Conservation (phyloP, 2,888 invertebrate species). For the Cyclophora albipunctata region DNA sequence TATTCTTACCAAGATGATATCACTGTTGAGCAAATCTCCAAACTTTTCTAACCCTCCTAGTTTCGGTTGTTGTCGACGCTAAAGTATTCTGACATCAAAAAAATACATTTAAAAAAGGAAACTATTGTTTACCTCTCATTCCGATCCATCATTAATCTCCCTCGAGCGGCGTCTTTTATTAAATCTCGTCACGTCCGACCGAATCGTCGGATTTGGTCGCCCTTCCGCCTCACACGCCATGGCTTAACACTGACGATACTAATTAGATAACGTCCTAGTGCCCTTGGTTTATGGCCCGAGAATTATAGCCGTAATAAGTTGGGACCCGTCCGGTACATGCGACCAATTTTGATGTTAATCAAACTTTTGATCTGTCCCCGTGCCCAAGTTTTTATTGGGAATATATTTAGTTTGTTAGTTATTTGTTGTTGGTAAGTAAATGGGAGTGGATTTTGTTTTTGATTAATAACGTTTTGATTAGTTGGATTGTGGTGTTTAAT, state of each 20-base stretch:
- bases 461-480: no score
- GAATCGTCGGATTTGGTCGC: conserved; percentile 28
- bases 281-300: conserved; percentile 33
- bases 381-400: conserved; percentile 29
- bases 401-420: conserved; percentile 10
- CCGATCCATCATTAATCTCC: no score
- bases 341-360: conserved; percentile 39
- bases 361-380: conserved; percentile 37
- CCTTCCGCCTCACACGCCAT: conserved; percentile 11
- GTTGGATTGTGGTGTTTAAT: no score
- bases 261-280: conserved; percentile 39
- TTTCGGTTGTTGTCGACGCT: no score
- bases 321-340: conserved; percentile 23
- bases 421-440: conserved; percentile 1
- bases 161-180: background rate
- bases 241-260: conserved; percentile 26
- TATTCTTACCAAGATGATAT: no score
- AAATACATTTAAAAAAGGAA: no score
- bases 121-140: no score
- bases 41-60: no score
- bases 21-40: no score
- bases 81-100: no score
- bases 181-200: conserved; percentile 27
- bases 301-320: conserved; percentile 39
- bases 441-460: no score